Evolutionary conservation across 2,888 invertebrate species (phyloP).

Genomic region (Barypeithes pellucidus): DNA sequence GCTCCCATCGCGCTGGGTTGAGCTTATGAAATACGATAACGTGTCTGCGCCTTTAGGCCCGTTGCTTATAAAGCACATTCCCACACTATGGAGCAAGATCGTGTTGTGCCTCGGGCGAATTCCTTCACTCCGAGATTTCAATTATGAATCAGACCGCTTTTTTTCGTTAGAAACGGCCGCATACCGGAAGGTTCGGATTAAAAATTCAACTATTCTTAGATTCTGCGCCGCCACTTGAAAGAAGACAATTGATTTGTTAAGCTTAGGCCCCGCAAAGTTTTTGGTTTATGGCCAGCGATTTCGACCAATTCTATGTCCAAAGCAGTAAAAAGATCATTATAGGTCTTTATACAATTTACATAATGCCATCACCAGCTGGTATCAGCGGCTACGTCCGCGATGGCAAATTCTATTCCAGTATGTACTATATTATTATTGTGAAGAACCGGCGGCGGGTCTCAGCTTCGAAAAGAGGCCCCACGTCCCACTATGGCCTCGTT

Average conservation of each 20-base stretch:
- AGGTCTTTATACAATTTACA: too few relatives aligned
- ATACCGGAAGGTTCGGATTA: conserved; percentile 53
- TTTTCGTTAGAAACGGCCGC: conserved; percentile 37
- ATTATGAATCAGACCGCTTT: conserved; percentile 55
- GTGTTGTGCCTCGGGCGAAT: conserved; percentile 54
- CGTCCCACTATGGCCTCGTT: too few relatives aligned
- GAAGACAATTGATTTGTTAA: conserved; percentile 11
- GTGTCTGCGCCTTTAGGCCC: conserved; percentile 46
- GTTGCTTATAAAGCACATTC: conserved; percentile 47
- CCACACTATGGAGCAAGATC: conserved; percentile 55
- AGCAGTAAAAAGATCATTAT: too few relatives aligned
- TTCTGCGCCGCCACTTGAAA: conserved; percentile 32
- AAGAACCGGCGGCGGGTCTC: too few relatives aligned
- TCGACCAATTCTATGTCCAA: not conserved
- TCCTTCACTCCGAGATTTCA: conserved; percentile 56
- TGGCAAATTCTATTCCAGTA: too few relatives aligned
- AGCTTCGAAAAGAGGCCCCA: too few relatives aligned
- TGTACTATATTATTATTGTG: too few relatives aligned
- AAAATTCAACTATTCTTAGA: conserved; percentile 51
- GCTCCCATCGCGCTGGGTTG: conserved; percentile 40
- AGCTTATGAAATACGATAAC: conserved; percentile 50
- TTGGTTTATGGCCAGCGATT: not conserved
- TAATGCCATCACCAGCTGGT: too few relatives aligned
- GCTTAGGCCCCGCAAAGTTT: not conserved
- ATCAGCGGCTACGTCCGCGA: too few relatives aligned